Evolutionary conservation across 2,888 invertebrate genomes (phyloP), one percentile per base, ranked within the genome.

Genomic region (Pegoplata infirma): DNA sequence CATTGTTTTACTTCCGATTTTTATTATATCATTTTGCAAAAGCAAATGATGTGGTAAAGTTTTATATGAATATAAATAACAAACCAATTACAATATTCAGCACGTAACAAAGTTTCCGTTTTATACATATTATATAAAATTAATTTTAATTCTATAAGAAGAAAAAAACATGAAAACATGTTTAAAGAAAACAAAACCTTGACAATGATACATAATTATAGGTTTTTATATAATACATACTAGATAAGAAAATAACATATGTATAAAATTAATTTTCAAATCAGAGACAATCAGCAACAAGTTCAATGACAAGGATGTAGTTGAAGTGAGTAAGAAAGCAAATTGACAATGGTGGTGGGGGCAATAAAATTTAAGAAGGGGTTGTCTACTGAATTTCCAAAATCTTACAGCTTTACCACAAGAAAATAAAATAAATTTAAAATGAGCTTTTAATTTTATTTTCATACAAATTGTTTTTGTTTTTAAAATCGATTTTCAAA

Each of bases 1-100:
- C 44, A 49, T 67, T 61, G 17, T 10, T 16, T 59, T 59, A 78
- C 77, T 78, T 78, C 77, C 77, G 77, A 73, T 58, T 68, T 68
- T 28, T 25, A 59, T 61, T 44, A 58, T 25, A 14, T 25, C 25
- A 68, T 49, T 4, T 63, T 19, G 40, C 14, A 12, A n/a, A n/a
- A n/a, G n/a, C 21, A 67, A 40, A 32, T 32, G 36, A 40, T 40
- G 12, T 40, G n/a, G 25, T 3, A 36, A 40, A n/a, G 3, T 40
- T 40, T n/a, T 3, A 3, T 12, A 3, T n/a, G 5, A 40, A 36
- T 32, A 21, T 12, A 1, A 46, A 32, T 46, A 61, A 23, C 12
- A 21, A 74, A 32, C 5, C 12, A 51, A 40, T 75, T 66, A 25
- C 40, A 32, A 64, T 64, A 76, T 59, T 46, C 32, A 55, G 51